Evolutionary conservation across 2,888 invertebrate genomes (phyloP), one percentile per base, ranked within the genome.

Genomic region (Chrysomela aeneicollis): DNA sequence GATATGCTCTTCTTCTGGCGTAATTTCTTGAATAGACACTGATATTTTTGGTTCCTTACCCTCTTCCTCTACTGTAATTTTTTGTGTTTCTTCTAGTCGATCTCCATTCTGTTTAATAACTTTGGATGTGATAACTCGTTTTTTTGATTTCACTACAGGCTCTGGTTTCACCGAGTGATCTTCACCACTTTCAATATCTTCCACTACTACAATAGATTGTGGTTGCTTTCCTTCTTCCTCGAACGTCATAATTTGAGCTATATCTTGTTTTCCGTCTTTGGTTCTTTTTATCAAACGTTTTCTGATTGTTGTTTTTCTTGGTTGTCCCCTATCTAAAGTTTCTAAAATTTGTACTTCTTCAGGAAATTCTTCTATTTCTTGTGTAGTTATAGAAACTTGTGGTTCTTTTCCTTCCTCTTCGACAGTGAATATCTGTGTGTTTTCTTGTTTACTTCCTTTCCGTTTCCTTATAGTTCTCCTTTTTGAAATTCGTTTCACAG

Each of bases 171-270:
- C 63, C 47, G 51, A 17, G 10, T 17, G 47, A n/a, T 37, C 71
- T 64, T 73, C 70, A 30, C 71, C 69, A 52, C 67, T 64, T 57
- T 75, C 73, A 17, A 72, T 71, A 66, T 80, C 78, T 72, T 64
- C 79, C 70, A 69, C 82, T 73, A 76, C 76, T 0, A 84, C 82
- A 12, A 82, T 78, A 10, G 79, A 79, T 55, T 81, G 78, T 21
- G 79, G 81, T 65, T 74, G 69, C 71, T 80, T 79, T 32, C 78
- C 77, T 59, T 81, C 83, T 73, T 83, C 79, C 70, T 81, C 81
- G 79, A 82, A 5, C 81, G 76, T 9, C 76, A 79, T 69, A 81
- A 81, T 15, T 81, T 83, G 21, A 74, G 82, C 59, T 52, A 64
- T 22, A 61, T 72, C 77, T 50, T 82, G 46, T 59, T 61, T 65